phyloP scores from a whole-genome alignment of 1,140 invertebrate genomes.

The Elymnias hypermnestra region DNA sequence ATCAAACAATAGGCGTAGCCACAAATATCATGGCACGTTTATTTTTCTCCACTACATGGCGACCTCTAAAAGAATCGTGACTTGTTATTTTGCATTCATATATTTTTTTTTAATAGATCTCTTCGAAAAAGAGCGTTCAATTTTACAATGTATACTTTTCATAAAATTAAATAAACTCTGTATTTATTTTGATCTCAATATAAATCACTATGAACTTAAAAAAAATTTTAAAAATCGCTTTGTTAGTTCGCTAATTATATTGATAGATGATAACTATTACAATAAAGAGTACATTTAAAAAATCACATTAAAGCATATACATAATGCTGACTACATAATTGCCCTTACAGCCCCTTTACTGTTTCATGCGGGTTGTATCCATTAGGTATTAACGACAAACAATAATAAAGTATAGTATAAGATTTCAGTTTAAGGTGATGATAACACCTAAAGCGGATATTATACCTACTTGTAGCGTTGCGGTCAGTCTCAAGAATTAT shows the following conservation, averaged over 20 bases:
- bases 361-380: constrained; percentile 35
- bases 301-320: constrained; percentile 78
- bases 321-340: constrained; percentile 76
- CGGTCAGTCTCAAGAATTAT: constrained; percentile 26
- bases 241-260: constrained; percentile 75
- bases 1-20: constrained; percentile 60
- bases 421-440: constrained; percentile 45
- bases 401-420: constrained; percentile 52
- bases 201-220: constrained; percentile 75
- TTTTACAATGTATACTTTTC: constrained; percentile 73
- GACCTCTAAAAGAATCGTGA: constrained; percentile 77
- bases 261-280: constrained; percentile 72
- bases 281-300: constrained; percentile 76
- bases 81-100: constrained; percentile 73
- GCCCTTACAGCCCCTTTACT: constrained; percentile 66
- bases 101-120: constrained; percentile 68
- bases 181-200: constrained; percentile 74
- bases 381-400: constrained; percentile 63
- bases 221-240: constrained; percentile 69
- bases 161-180: constrained; percentile 77
- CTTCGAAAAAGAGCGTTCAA: constrained; percentile 63
- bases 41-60: constrained; percentile 78
- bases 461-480: constrained; percentile 13
- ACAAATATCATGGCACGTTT: constrained; percentile 78
- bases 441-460: constrained; percentile 35